These are phyloP conservation scores for Chaunax sp. DNA, from an alignment of 2,797 vertebrate genomes.

Conservation along the genomic window DNA sequence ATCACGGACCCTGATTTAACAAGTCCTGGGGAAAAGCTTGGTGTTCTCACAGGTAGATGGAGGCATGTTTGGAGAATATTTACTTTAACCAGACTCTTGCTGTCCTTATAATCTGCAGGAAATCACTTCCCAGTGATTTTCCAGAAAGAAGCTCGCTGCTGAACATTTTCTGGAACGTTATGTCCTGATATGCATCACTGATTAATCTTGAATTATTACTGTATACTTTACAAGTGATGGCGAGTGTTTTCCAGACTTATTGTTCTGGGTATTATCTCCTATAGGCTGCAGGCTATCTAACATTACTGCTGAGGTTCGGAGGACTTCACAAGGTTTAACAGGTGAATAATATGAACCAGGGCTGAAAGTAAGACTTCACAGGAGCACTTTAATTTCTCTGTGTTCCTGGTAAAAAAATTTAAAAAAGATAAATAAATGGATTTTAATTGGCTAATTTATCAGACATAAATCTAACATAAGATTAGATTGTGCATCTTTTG, in stretches of 20 bases:
- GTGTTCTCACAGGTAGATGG: conserved; percentile 12
- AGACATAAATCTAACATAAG: too few relatives aligned
- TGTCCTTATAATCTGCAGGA: background rate
- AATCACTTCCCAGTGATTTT: background rate
- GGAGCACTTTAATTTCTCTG: too few relatives aligned
- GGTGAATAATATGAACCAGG: background rate
- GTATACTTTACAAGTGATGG: too few relatives aligned
- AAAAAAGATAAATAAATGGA: too few relatives aligned
- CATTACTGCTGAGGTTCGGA: background rate
- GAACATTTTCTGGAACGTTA: too few relatives aligned
- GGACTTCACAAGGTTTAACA: background rate
- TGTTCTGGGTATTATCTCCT: background rate
- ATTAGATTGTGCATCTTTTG: too few relatives aligned
- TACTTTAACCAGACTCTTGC: background rate
- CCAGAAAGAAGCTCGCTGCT: background rate
- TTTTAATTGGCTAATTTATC: too few relatives aligned
- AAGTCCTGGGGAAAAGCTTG: conserved; percentile 12
- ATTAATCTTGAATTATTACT: too few relatives aligned
- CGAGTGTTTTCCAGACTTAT: too few relatives aligned
- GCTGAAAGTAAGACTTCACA: too few relatives aligned
- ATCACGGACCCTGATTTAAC: conserved; percentile 29
- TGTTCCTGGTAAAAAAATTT: too few relatives aligned
- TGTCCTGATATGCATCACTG: too few relatives aligned
- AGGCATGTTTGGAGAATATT: background rate
- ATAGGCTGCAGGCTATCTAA: background rate